Evolutionary conservation across 2,888 invertebrate species (phyloP).

Genomic region (Clusia tigrina): DNA sequence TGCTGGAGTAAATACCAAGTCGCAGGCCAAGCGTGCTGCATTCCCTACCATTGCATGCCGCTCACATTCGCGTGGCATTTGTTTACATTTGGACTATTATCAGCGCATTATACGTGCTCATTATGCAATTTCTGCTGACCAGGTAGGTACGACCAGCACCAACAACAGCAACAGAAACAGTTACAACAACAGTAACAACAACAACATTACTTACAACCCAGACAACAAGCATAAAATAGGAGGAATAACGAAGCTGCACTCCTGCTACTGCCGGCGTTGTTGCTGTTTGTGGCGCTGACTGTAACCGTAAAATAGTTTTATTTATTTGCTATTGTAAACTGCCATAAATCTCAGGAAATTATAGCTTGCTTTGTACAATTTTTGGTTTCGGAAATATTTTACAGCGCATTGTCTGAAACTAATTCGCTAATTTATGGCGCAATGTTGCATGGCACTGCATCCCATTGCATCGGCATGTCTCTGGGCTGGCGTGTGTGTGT

Average conservation of each 20-base stretch:
- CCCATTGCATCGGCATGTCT: no score
- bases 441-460: no score
- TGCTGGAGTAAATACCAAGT: not conserved
- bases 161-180: not conserved
- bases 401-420: not conserved
- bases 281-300: no score
- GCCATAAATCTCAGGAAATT: slow-evolving; percentile 2
- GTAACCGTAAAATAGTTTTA: not conserved
- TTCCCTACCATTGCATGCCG: not conserved
- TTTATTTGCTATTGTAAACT: not conserved
- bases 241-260: not conserved
- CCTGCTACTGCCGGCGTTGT: not conserved
- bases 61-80: not conserved
- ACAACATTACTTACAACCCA: not conserved
- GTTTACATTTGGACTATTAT: slow-evolving; percentile 5
- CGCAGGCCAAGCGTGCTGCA: not conserved
- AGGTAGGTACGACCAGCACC: not conserved
- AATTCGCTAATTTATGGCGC: slow-evolving; percentile 2
- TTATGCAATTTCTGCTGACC: slow-evolving; percentile 1
- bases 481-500: not conserved
- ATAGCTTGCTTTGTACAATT: not conserved
- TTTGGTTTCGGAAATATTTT: not conserved
- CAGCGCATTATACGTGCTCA: slow-evolving; percentile 6
- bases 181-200: not conserved
- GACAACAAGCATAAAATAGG: not conserved